phyloP scores from a whole-genome alignment of 1,140 invertebrate genomes.

The Platyura marginata region DNA sequence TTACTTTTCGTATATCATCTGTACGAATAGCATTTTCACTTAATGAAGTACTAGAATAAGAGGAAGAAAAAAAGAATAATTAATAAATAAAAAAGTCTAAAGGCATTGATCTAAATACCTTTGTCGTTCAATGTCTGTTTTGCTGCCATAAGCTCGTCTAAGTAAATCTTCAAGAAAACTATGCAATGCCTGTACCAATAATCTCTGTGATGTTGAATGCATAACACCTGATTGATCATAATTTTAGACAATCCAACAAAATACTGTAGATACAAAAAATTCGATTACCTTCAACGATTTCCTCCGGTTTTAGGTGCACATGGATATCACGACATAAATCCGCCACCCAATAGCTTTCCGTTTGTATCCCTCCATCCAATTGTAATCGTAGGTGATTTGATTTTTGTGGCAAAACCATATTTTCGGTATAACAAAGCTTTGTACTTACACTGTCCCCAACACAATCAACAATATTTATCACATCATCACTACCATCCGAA shows the following conservation, averaged over 20 bases:
- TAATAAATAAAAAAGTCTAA: neutral
- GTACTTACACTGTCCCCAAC: too few relatives aligned
- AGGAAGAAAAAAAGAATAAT: neutral
- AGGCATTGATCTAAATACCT: neutral
- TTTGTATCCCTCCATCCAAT: too few relatives aligned
- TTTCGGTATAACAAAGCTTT: too few relatives aligned
- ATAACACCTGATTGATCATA: constrained; percentile 1
- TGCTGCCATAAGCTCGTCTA: neutral
- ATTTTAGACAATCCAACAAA: too few relatives aligned
- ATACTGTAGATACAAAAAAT: too few relatives aligned
- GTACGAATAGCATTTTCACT: neutral
- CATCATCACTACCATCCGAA: too few relatives aligned
- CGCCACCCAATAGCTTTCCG: neutral
- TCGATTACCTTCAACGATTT: neutral
- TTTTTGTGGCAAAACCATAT: too few relatives aligned
- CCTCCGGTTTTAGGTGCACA: neutral
- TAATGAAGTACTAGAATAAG: neutral
- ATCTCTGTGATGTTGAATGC: neutral
- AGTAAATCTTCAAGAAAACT: neutral
- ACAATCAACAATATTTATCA: too few relatives aligned
- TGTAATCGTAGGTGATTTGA: too few relatives aligned
- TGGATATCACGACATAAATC: neutral
- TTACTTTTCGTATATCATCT: neutral
- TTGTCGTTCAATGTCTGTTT: neutral
- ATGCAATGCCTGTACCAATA: neutral